These are phyloP conservation scores for Capricornis sumatraensis DNA, from an alignment of 2,113 vertebrate species.

Conservation along the genomic window DNA sequence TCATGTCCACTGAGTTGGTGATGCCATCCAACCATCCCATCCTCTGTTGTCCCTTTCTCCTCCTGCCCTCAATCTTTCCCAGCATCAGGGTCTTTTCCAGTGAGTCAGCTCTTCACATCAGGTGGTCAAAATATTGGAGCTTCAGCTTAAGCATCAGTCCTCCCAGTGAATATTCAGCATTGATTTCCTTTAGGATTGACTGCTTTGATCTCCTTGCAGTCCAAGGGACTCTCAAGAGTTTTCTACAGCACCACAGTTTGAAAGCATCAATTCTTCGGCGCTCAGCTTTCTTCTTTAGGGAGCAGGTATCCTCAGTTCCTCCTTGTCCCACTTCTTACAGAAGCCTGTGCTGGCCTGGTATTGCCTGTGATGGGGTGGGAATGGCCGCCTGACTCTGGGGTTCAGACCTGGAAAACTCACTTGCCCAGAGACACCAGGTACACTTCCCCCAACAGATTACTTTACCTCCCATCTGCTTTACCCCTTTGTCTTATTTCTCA, in stretches of 20 bases:
- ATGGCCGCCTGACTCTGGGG: neutral
- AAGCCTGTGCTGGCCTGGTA: neutral
- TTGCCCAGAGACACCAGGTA: neutral
- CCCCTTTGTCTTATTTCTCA: neutral
- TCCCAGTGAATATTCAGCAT: neutral
- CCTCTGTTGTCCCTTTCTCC: neutral
- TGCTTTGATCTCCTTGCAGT: neutral
- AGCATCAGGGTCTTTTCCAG: neutral
- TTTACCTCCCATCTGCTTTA: neutral
- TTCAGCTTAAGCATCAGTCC: neutral
- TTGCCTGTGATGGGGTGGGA: neutral
- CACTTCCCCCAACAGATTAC: neutral
- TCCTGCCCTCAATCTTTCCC: neutral
- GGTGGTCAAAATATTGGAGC: neutral
- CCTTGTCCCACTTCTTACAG: neutral
- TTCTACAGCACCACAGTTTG: neutral
- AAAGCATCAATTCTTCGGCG: neutral
- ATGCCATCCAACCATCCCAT: neutral
- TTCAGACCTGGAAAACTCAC: neutral
- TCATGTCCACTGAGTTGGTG: neutral
- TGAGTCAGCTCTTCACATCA: neutral
- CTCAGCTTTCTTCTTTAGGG: neutral
- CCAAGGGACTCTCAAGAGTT: neutral
- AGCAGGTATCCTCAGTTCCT: neutral
- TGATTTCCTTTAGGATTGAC: neutral